phyloP scores from a whole-genome alignment of 37 sponge, comb jelly and placozoan species.

The Agelas oroides region DNA sequence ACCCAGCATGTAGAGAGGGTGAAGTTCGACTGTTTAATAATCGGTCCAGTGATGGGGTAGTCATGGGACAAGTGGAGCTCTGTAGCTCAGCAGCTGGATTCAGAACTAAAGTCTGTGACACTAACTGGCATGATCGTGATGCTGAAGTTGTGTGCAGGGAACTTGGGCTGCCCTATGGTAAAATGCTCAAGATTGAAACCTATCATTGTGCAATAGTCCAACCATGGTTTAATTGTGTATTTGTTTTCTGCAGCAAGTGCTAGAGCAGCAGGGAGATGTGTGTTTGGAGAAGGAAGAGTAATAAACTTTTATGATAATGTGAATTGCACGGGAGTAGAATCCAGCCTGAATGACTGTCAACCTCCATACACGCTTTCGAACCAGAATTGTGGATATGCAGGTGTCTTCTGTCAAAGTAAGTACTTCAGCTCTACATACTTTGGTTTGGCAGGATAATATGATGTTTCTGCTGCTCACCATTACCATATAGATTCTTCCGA shows the following conservation, averaged over 20 bases:
- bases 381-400: neutral
- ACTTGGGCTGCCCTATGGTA: conserved; percentile 30
- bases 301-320: neutral
- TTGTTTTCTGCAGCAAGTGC: too few relatives aligned
- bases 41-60: too few relatives aligned
- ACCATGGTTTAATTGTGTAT: too few relatives aligned
- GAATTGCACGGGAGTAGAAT: neutral
- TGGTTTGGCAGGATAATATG: neutral
- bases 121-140: conserved; percentile 14
- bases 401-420: conserved; percentile 10
- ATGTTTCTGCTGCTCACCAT: too few relatives aligned
- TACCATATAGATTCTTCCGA: too few relatives aligned
- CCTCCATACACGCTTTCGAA: too few relatives aligned
- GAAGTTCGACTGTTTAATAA: too few relatives aligned
- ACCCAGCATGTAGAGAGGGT: too few relatives aligned
- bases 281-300: neutral
- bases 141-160: conserved; percentile 22
- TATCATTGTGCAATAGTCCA: too few relatives aligned
- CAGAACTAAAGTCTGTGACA: conserved; percentile 11
- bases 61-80: neutral
- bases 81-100: neutral
- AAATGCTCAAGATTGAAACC: neutral
- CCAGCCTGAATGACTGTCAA: neutral
- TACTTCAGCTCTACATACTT: neutral
- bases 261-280: too few relatives aligned